phyloP scores from a whole-genome alignment of 2,888 invertebrate genomes.

The Stenolophus ochropezus region DNA sequence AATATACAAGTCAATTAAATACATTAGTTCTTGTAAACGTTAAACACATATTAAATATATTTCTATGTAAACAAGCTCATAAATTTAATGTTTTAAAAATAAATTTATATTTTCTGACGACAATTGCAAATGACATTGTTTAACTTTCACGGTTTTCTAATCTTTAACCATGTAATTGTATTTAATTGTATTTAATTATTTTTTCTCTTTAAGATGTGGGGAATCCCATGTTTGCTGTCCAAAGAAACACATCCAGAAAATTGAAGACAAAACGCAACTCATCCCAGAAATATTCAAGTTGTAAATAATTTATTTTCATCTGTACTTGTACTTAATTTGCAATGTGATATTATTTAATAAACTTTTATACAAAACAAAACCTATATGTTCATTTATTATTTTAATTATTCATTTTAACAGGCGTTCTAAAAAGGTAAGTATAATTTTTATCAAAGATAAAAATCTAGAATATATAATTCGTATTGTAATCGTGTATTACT shows the following conservation, averaged over 20 bases:
- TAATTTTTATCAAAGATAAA: too few species aligned
- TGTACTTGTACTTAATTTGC: not conserved
- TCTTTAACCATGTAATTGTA: not conserved
- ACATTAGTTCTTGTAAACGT: too few species aligned
- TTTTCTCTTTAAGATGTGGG: conserved; percentile 42
- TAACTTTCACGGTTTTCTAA: not conserved
- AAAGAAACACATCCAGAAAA: conserved; percentile 22
- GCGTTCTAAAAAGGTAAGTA: too few species aligned
- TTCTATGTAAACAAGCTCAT: too few species aligned
- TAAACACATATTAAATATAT: too few species aligned
- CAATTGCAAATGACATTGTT: not conserved
- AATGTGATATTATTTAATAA: conserved; percentile 41
- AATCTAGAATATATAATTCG: too few species aligned
- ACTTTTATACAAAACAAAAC: not conserved
- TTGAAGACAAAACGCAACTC: conserved; percentile 22
- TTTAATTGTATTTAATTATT: not conserved
- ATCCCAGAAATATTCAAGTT: conserved; percentile 54
- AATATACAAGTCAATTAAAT: too few species aligned
- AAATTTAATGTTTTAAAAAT: too few species aligned
- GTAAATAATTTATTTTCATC: not conserved
- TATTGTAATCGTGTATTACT: too few species aligned
- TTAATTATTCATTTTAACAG: too few species aligned
- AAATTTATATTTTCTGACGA: too few species aligned
- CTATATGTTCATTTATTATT: not conserved
- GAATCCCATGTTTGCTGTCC: conserved; percentile 46